phyloP scores from a whole-genome alignment of 2,888 invertebrate genomes.

The Linhomoeus sp. region DNA sequence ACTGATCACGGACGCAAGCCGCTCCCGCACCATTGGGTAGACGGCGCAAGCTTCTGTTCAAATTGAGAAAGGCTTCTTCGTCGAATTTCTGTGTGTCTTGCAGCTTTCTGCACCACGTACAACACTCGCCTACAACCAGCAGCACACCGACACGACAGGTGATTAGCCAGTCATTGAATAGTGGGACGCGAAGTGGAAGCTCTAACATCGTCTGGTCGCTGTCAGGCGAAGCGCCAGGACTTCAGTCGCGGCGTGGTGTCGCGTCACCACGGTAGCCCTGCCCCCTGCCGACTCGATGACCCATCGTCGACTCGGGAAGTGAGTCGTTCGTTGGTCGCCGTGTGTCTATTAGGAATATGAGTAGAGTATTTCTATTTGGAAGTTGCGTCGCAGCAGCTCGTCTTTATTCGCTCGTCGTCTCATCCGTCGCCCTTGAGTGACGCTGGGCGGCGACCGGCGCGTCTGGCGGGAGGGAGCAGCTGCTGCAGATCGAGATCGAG shows the following conservation, averaged over 20 bases:
- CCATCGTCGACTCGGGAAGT: constrained; percentile 93
- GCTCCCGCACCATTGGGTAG: constrained; percentile 12
- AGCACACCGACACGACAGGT: constrained; percentile 64
- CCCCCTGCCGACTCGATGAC: constrained; percentile 59
- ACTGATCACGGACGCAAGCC: constrained; percentile 75
- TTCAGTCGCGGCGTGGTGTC: constrained; percentile 85
- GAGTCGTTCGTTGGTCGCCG: too few species aligned
- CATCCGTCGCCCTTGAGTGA: too few species aligned
- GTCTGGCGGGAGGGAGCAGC: constrained; percentile 93
- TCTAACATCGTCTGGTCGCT: constrained; percentile 92
- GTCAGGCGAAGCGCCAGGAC: constrained; percentile 92
- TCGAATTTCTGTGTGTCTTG: neutral
- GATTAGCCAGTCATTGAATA: too few species aligned
- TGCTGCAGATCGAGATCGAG: constrained; percentile 95
- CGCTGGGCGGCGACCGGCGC: constrained; percentile 77
- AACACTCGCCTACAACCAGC: too few species aligned
- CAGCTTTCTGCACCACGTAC: constrained; percentile 61
- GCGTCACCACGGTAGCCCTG: constrained; percentile 72
- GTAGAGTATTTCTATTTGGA: too few species aligned
- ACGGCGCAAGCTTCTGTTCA: neutral
- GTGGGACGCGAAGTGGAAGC: too few species aligned
- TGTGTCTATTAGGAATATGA: too few species aligned
- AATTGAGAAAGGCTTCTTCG: neutral
- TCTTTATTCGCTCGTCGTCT: too few species aligned
- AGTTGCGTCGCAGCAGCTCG: too few species aligned